phyloP scores from a whole-genome alignment of 2,113 vertebrate genomes.

The Pao palembangensis region DNA sequence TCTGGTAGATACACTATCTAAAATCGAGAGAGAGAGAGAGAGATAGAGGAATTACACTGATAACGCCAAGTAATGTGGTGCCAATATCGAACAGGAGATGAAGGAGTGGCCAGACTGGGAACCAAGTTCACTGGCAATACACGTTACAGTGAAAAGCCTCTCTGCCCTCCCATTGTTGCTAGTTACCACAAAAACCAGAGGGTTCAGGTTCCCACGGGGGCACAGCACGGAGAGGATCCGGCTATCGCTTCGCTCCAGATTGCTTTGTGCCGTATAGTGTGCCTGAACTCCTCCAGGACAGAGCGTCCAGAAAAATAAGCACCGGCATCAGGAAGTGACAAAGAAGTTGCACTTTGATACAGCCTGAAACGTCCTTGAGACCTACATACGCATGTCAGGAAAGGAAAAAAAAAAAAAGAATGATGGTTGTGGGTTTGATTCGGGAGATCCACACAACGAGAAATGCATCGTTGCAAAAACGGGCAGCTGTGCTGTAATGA shows the following conservation, averaged over 20 bases:
- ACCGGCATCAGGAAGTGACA: slow-evolving; percentile 1
- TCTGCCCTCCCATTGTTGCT: slow-evolving; percentile 16
- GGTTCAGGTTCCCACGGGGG: slow-evolving; percentile 9
- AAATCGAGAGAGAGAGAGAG: slow-evolving; percentile 13
- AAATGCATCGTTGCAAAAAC: no score
- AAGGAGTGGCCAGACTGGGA: not conserved
- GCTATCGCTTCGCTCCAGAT: not conserved
- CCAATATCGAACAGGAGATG: slow-evolving; percentile 16
- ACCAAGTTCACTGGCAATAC: slow-evolving; percentile 18
- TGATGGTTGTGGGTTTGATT: no score
- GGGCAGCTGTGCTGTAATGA: not conserved
- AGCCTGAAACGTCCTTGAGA: not conserved
- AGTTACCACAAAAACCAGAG: not conserved
- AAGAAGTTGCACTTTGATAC: not conserved
- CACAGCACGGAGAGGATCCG: not conserved
- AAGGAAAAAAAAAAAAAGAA: not conserved
- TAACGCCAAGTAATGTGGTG: slow-evolving; percentile 13
- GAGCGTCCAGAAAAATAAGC: not conserved
- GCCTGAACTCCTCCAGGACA: slow-evolving; percentile 10
- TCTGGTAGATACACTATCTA: slow-evolving; percentile 42
- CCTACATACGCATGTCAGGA: not conserved
- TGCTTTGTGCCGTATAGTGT: not conserved
- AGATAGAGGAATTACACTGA: slow-evolving; percentile 5
- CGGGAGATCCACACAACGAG: no score
- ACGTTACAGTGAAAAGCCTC: not conserved